Percentiles rank a stretch among this genome's conserved stretches.
These are phyloP conservation scores for Urocynchramus pylzowi DNA, from an alignment of 2,113 vertebrate genomes.

Conservation along the genomic window DNA sequence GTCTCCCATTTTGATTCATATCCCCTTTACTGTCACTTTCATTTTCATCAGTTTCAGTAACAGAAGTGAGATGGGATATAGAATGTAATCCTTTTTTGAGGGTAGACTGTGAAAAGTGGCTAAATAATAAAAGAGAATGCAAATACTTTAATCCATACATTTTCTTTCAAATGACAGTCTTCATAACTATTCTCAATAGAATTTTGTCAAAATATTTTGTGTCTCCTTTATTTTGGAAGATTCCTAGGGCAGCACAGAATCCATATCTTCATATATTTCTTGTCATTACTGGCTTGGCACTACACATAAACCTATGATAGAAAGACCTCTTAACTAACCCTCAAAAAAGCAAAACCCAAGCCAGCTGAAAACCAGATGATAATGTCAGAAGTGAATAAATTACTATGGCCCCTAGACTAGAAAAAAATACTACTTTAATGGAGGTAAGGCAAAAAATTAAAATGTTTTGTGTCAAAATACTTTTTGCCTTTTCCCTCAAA, in stretches of 20 bases:
- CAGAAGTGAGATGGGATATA: conserved; percentile 53
- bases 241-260: neutral
- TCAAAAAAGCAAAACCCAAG: neutral
- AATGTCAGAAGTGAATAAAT: neutral
- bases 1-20: neutral
- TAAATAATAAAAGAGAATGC: conserved; percentile 14
- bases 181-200: neutral
- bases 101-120: conserved; percentile 40
- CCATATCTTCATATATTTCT: neutral
- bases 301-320: neutral
- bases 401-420: neutral
- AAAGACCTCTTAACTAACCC: neutral
- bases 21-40: neutral
- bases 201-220: neutral
- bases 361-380: neutral
- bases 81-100: conserved; percentile 44
- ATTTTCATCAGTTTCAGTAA: conserved; percentile 77
- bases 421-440: neutral
- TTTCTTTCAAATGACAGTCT: neutral
- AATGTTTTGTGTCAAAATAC: neutral
- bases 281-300: neutral
- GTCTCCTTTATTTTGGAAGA: neutral
- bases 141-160: neutral
- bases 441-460: neutral
- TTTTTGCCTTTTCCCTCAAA: neutral